phyloP scores from a whole-genome alignment of 2,113 vertebrate species.

The Notothenia rossii region DNA sequence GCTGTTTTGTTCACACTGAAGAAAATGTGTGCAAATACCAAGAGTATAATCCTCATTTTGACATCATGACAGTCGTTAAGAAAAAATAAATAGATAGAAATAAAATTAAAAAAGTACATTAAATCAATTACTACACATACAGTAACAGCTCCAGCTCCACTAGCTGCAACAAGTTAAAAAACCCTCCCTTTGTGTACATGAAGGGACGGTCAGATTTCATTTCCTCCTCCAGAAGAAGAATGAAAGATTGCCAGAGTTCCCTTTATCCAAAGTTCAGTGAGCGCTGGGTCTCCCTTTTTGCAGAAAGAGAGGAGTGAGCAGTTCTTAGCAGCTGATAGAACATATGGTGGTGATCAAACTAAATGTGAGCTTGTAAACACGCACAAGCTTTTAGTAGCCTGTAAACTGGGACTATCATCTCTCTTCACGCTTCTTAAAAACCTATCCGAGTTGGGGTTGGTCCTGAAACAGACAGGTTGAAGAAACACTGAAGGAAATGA shows the following conservation, averaged over 20 bases:
- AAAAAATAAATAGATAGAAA: conserved; percentile 62
- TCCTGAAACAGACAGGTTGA: conserved; percentile 11
- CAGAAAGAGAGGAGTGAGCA: conserved; percentile 16
- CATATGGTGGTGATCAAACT: conserved; percentile 28
- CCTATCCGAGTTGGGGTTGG: conserved; percentile 17
- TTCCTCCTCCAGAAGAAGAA: conserved; percentile 9
- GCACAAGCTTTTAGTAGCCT: conserved; percentile 26
- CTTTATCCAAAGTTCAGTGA: conserved; percentile 55
- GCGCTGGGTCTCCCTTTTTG: conserved; percentile 55
- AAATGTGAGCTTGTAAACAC: conserved; percentile 38
- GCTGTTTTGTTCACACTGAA: conserved; percentile 34
- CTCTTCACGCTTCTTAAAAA: neutral
- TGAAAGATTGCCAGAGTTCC: conserved; percentile 59
- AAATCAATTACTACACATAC: conserved; percentile 53
- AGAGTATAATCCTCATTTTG: conserved; percentile 51
- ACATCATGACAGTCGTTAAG: conserved; percentile 64
- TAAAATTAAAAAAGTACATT: conserved; percentile 51
- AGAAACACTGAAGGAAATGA: conserved; percentile 3
- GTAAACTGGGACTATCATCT: conserved; percentile 7
- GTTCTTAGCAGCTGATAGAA: conserved; percentile 10
- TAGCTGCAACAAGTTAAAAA: conserved; percentile 31
- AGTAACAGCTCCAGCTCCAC: conserved; percentile 45
- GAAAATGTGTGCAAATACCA: conserved; percentile 67
- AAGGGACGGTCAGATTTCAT: conserved; percentile 7
- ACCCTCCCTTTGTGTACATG: conserved; percentile 31